Evolutionary conservation across 2,113 vertebrate species (phyloP).

Genomic region (Chrysochloris asiatica): DNA sequence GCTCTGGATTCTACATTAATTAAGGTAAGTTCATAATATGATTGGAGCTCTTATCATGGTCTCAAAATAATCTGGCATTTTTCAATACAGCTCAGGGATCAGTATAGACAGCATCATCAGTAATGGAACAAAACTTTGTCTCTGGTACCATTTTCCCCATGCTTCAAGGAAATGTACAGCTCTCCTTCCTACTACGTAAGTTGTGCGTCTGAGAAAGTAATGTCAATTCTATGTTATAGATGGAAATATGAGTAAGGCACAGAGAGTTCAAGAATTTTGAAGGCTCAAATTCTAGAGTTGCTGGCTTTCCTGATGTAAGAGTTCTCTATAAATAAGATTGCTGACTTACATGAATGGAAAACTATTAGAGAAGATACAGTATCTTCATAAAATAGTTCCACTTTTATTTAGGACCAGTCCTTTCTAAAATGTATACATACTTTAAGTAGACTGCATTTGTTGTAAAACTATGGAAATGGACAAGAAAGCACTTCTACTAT

Average conservation of each 20-base stretch:
- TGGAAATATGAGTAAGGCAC: background rate
- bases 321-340: background rate
- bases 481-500: background rate
- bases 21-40: slow-evolving; percentile 4
- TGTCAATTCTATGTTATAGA: slow-evolving; percentile 30
- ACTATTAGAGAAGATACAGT: background rate
- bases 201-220: background rate
- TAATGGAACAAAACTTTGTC: slow-evolving; percentile 7
- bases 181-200: background rate
- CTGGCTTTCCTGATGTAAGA: background rate
- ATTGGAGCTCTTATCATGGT: background rate
- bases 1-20: slow-evolving; percentile 38
- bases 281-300: background rate
- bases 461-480: background rate
- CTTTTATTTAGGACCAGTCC: background rate
- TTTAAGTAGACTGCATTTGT: background rate
- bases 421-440: background rate
- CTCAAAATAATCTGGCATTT: slow-evolving; percentile 4
- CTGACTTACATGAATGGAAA: background rate
- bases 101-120: slow-evolving; percentile 3
- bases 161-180: slow-evolving; percentile 39
- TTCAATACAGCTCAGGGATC: slow-evolving; percentile 16
- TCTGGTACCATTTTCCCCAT: background rate
- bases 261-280: background rate
- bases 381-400: background rate